Evolutionary conservation across 2,113 vertebrate species (phyloP), one percentile per base, ranked within the genome.

Genomic region (Eublepharis macularius): DNA sequence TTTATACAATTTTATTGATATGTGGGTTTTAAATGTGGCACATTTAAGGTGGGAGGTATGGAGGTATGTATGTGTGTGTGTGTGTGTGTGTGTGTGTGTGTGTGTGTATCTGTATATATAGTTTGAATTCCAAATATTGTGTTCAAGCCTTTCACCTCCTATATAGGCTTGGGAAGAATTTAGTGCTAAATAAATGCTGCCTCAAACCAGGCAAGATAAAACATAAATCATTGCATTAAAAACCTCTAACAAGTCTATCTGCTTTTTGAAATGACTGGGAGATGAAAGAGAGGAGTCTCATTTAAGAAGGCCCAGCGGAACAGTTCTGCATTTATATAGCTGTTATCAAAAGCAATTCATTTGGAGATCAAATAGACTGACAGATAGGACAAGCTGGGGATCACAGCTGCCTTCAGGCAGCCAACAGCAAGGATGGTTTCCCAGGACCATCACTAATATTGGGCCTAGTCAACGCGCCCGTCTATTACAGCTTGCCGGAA

Each of bases 261-360:
- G 96, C 94, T 96, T 96, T 97, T 94, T 95, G 95, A 96, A 97
- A 97, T 96, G 95, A 97, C 96, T 96, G 92, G 93, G 94, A 97
- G 96, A 97, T 97, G 96, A 97, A 97, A 97, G 97, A 92, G 95
- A 95, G 90, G 93, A 95, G 96, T 94, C 96, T 97, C 96, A 97
- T 97, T 97, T 97, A 96, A 96, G 96, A 96, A 96, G 96, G 95
- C 96, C 96, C 96, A 96, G 96, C 92, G 95, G 97, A 97, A 96
- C 95, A 91, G 94, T 95, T 96, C 96, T 97, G 96, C 97, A 97
- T 97, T 97, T 97, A 97, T 97, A 97, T 96, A 97, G 96, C 96
- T 97, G 96, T 96, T 97, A 97, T 97, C 97, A 97, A 97, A 97
- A 97, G 97, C 96, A 97, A 97, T 97, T 97, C 97, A 97, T 97